Percentiles rank a stretch among this genome's conserved stretches.
Evolutionary conservation across 2,888 invertebrate species (phyloP).

Genomic region (Marronus borbonicus): DNA sequence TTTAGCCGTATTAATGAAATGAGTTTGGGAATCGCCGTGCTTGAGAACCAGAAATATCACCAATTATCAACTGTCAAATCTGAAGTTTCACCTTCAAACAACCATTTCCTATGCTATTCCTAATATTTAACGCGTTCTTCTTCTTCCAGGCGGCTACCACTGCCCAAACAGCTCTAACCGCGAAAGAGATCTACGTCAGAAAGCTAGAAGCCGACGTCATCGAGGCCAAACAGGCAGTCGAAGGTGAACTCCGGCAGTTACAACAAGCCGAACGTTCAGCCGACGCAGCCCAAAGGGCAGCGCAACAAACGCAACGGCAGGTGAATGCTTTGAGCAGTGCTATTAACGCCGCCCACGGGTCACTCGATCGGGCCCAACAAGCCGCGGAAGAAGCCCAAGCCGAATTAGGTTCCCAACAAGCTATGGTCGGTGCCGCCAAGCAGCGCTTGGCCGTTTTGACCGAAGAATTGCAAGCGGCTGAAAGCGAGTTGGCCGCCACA

Average conservation of each 20-base stretch:
- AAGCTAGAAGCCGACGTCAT: constrained; percentile 79
- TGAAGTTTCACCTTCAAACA: neutral
- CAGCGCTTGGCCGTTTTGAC: constrained; percentile 77
- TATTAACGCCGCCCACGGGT: constrained; percentile 72
- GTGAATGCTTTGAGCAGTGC: constrained; percentile 81
- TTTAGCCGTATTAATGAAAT: too few relatives aligned
- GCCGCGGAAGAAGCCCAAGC: constrained; percentile 80
- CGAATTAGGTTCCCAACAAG: constrained; percentile 80
- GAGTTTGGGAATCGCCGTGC: too few relatives aligned
- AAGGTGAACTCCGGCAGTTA: constrained; percentile 79
- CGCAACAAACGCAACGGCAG: constrained; percentile 79
- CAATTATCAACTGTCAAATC: neutral
- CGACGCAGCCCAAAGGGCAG: constrained; percentile 78
- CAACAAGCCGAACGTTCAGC: constrained; percentile 80
- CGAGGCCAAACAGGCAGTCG: constrained; percentile 77
- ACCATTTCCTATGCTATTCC: neutral
- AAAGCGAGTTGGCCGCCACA: constrained; percentile 43
- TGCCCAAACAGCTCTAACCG: constrained; percentile 76
- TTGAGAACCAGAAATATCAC: neutral
- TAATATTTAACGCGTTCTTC: neutral
- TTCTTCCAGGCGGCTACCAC: constrained; percentile 75
- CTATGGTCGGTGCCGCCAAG: constrained; percentile 83
- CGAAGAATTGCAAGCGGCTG: constrained; percentile 72
- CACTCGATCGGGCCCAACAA: constrained; percentile 82
- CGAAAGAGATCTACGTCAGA: constrained; percentile 71